Percentiles rank a stretch among this genome's conserved stretches.
Conservation (phyloP, 2,113 vertebrate genomes). For the Xerus inauris region DNA sequence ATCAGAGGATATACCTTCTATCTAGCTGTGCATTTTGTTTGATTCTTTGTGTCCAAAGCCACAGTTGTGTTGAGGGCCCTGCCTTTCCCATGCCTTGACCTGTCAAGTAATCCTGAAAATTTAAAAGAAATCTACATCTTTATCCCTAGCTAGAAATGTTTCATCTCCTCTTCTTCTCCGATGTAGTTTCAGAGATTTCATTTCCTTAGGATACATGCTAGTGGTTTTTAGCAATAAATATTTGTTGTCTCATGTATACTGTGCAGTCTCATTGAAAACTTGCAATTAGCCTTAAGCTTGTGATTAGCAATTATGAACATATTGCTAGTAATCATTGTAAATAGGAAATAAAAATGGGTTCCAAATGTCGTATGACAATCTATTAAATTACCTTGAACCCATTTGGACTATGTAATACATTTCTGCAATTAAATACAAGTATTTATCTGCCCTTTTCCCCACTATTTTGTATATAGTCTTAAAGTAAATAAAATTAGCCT, state of each 20-base stretch:
- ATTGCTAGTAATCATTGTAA: not conserved
- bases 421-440: slow-evolving; percentile 39
- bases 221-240: slow-evolving; percentile 3
- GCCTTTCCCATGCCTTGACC: not conserved
- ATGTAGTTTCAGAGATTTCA: not conserved
- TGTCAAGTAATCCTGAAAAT: not conserved
- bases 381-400: not conserved
- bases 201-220: not conserved
- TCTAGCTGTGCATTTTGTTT: not conserved
- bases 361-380: not conserved
- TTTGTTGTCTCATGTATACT: not conserved
- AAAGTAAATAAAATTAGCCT: not conserved
- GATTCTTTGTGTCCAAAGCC: slow-evolving; percentile 1
- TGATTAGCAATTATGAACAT: slow-evolving; percentile 29
- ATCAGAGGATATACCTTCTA: not conserved
- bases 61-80: not conserved
- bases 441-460: not conserved
- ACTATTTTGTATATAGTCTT: not conserved
- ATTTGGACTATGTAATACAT: not conserved
- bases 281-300: not conserved
- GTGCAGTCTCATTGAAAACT: not conserved
- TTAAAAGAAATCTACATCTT: not conserved
- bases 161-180: not conserved
- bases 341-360: slow-evolving; percentile 36
- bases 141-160: not conserved